A percentile compares a stretch with the other conserved stretches of the same genome.
Evolutionary conservation across 2,888 invertebrate genomes (phyloP).

Genomic region (Ennomos erosarius): DNA sequence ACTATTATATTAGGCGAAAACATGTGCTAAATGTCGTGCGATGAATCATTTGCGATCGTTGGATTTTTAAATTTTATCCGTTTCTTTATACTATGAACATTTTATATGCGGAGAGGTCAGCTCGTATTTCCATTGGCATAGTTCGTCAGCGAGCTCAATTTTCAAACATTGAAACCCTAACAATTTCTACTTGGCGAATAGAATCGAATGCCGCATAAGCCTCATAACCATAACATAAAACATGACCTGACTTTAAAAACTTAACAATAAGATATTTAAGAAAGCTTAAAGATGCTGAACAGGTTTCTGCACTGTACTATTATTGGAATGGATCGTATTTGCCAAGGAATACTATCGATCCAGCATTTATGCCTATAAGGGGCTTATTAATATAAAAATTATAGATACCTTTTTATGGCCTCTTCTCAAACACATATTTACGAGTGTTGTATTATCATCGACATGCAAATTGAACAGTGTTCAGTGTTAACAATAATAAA

Average conservation of each 20-base stretch:
- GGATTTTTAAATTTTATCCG: constrained; percentile 29
- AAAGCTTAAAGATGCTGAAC: no score
- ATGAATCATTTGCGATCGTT: constrained; percentile 44
- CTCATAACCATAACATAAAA: no score
- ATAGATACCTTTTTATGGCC: constrained; percentile 10
- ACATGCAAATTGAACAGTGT: constrained; percentile 44
- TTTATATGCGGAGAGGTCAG: not conserved
- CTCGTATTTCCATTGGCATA: no score
- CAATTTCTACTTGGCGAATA: no score
- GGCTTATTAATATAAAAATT: not conserved
- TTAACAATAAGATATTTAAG: no score
- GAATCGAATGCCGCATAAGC: no score
- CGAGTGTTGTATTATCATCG: constrained; percentile 31
- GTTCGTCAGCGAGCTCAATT: no score
- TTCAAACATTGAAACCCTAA: no score
- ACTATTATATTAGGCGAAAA: constrained; percentile 30
- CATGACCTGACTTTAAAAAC: no score
- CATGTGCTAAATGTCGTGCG: constrained; percentile 43
- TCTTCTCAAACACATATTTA: constrained; percentile 24
- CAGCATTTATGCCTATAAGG: not conserved
- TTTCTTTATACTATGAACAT: not conserved
- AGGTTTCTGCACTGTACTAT: no score
- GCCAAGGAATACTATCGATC: not conserved
- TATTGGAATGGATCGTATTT: no score
- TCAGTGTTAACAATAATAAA: constrained; percentile 40